Evolutionary conservation across 2,797 vertebrate genomes (phyloP).

Genomic region (Melanotaenia trifasciata): DNA sequence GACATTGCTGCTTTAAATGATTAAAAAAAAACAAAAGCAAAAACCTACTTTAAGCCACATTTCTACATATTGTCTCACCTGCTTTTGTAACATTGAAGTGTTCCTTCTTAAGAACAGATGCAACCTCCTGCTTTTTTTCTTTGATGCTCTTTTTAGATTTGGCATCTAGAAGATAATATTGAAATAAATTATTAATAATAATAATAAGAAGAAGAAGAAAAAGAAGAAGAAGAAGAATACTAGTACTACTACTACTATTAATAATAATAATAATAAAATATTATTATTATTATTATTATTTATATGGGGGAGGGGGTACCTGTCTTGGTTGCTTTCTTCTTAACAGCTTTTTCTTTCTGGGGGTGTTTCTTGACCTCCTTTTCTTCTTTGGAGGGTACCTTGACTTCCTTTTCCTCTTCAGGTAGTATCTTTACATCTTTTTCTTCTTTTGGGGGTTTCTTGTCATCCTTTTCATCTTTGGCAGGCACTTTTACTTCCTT

Average conservation of each 20-base stretch:
- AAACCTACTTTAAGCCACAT: neutral
- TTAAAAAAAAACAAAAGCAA: neutral
- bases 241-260: too few relatives aligned
- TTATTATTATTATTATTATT: too few relatives aligned
- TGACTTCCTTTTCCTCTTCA: neutral
- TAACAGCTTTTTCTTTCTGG: neutral
- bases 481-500: neutral
- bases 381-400: neutral
- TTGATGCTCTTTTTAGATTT: slow-evolving; percentile 30
- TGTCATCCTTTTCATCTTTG: slow-evolving; percentile 2
- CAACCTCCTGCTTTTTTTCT: slow-evolving; percentile 35
- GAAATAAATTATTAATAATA: too few relatives aligned
- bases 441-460: neutral
- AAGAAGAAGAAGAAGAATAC: too few relatives aligned
- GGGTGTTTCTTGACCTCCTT: neutral
- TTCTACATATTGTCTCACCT: slow-evolving; percentile 45
- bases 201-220: too few relatives aligned
- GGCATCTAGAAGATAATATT: slow-evolving; percentile 19
- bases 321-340: slow-evolving; percentile 43
- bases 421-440: slow-evolving; percentile 2
- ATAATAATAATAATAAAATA: too few relatives aligned
- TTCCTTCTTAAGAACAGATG: slow-evolving; percentile 56
- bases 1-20: neutral
- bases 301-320: slow-evolving; percentile 30
- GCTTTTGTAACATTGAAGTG: slow-evolving; percentile 69